Evolutionary conservation across 2,888 invertebrate genomes (phyloP), one percentile per base, ranked within the genome.

Genomic region (Andrena hattorfiana): DNA sequence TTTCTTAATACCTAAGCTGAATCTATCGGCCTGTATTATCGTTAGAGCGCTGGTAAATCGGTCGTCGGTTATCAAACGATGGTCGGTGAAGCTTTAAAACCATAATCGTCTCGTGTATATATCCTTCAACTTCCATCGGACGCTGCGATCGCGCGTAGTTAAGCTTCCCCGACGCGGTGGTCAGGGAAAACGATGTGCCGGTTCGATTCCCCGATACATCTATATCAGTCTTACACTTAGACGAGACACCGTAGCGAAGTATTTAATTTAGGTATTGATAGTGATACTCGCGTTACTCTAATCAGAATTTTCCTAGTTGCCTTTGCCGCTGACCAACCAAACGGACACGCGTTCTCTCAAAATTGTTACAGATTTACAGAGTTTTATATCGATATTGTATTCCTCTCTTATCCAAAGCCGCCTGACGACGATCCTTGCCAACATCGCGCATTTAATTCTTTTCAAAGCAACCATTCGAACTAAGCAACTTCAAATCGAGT

Each of bases 21-120:
- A 77, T 77, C 56, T 7, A 68, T 76, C 71, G 71, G 82, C 82
- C 82, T 83, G 68, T 64, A 83, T 72, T 83, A 51, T 64, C 42
- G 56, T 73, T 63, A 70, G 59, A 51, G 35, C 30, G 30, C 49
- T 63, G 49, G 51, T 59, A 20, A 81, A 64, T 60, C 42, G 66
- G 54, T 81, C 70, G 23, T 69, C 66, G 67, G 23, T 59, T 60
- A 35, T 32, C 59, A 28, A 67, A 32, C 49, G 48, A 42, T 42
- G 42, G 10, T 72, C 60, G 83, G 26, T 67, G 35, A 70, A 83
- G 60, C 66, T 77, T 70, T 73, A 77, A 72, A 56, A 23, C 42
- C 54, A 35, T 73, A 73, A 73, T 73, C 72, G 48, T 69, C 67
- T 70, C 56, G n/a, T 73, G 68, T 60, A 64, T 73, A 73, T 83